Base-by-base conservation (phyloP, 2,888 invertebrate genomes). In the Thera britannica region DNA sequence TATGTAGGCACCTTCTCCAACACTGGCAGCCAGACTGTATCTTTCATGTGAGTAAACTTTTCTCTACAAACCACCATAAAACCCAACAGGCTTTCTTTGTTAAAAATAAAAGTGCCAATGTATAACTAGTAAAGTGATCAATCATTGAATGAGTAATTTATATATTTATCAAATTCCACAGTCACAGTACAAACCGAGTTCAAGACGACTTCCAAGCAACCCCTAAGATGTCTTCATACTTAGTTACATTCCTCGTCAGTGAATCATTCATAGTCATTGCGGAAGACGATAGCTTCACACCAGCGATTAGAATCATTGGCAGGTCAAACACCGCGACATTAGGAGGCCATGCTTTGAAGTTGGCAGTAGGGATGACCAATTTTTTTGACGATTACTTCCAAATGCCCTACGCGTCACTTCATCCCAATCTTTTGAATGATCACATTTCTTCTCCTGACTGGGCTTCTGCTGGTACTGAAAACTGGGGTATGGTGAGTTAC, bases 211-310 rank as follows among this genome's bases (percentile, higher is more conserved):
- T 95, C 79, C 74, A 86, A 12, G 84, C 90, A 52, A 95, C 96
- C 0, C 96, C 96, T 0, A 84, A 82, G 65, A 98, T 98, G 97
- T 97, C 97, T 2, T 96, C 97, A 0, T 98, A 98, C 80, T 91
- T 98, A 3, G 95, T 98, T 0, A 98, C 98, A 0, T 96, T 98
- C 83, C 94, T 98, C 0, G 96, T 98, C 35, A 93, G 93, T 66
- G 93, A 93, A 71, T 82, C 86, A 0, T 93, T 93, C 71, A 74
- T 76, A 74, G 89, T 92, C 0, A 88, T 93, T 2, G 92, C 93
- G 4, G 75, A 90, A 72, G 79, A 92, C 49, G 80, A 74, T 0
- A 78, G 86, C 1, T 84, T 88, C 57, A 78, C 67, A 5, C 92
- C 92, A 2, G 78, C 92, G 4, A 82, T 93, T 58, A 90, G 93